These are phyloP conservation scores for Zenarchopterus dispar DNA, from an alignment of 2,797 vertebrate genomes.

Conservation along the genomic window DNA sequence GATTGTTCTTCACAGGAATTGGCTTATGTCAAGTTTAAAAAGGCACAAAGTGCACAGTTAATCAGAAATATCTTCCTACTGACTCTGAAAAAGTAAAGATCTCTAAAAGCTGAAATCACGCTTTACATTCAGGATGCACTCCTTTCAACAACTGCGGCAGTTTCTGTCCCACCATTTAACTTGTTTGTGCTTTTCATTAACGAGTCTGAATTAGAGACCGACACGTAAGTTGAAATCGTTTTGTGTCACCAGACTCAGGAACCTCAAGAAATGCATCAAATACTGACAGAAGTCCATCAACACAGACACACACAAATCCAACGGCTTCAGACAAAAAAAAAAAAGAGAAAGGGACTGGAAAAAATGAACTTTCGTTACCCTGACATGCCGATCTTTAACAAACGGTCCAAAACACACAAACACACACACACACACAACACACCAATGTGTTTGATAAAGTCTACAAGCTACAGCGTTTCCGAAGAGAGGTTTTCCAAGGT, in stretches of 20 bases:
- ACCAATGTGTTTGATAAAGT: slow-evolving; percentile 15
- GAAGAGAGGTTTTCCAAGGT: slow-evolving; percentile 48
- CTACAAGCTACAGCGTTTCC: slow-evolving; percentile 38
- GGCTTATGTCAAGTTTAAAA: slow-evolving; percentile 42
- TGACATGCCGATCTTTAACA: slow-evolving; percentile 7
- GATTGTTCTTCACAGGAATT: slow-evolving; percentile 80
- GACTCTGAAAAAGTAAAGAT: slow-evolving; percentile 9
- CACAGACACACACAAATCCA: slow-evolving; percentile 23
- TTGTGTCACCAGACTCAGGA: slow-evolving; percentile 18
- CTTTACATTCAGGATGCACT: slow-evolving; percentile 50
- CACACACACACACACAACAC: slow-evolving; percentile 18
- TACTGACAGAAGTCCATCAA: slow-evolving; percentile 17
- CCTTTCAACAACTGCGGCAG: slow-evolving; percentile 19
- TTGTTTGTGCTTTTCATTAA: slow-evolving; percentile 26
- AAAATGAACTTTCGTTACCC: slow-evolving; percentile 23
- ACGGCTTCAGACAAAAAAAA: no score
- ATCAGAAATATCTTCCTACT: slow-evolving; percentile 37
- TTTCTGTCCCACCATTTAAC: slow-evolving; percentile 4
- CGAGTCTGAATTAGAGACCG: no score
- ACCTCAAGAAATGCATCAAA: slow-evolving; percentile 26
- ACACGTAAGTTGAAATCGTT: slow-evolving; percentile 8
- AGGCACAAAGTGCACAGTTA: slow-evolving; percentile 62
- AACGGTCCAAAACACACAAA: slow-evolving; percentile 12
- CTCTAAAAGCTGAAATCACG: slow-evolving; percentile 32
- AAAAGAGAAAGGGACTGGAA: slow-evolving; percentile 14